Conservation (phyloP, 2,113 vertebrate species). For the Labeo catla region DNA sequence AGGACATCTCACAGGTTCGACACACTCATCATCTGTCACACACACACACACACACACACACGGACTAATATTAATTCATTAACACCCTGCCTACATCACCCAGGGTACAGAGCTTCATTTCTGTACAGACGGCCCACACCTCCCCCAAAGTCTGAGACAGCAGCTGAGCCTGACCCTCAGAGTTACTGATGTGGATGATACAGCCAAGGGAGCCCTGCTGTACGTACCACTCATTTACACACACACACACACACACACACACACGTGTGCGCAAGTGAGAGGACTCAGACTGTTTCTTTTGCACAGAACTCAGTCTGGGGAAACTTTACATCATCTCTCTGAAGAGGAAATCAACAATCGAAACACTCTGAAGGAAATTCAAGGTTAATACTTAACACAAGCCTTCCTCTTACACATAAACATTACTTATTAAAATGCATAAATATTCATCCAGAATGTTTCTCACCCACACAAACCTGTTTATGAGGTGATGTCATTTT, state of each 20-base stretch:
- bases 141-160: slow-evolving; percentile 78
- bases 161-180: slow-evolving; percentile 71
- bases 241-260: not conserved
- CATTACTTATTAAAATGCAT: not conserved
- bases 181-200: slow-evolving; percentile 78
- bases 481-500: not conserved
- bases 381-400: slow-evolving; percentile 42
- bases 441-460: not conserved
- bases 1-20: slow-evolving; percentile 50
- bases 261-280: not conserved
- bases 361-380: slow-evolving; percentile 41
- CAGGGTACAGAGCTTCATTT: slow-evolving; percentile 83
- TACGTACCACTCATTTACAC: slow-evolving; percentile 58
- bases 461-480: not conserved
- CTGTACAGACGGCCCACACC: slow-evolving; percentile 71
- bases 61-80: slow-evolving; percentile 6
- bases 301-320: slow-evolving; percentile 41
- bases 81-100: slow-evolving; percentile 40
- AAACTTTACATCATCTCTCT: slow-evolving; percentile 27
- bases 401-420: not conserved
- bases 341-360: slow-evolving; percentile 33
- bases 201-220: slow-evolving; percentile 73
- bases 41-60: slow-evolving; percentile 34
- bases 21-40: slow-evolving; percentile 11
- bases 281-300: not conserved